These are phyloP conservation scores for Volucella bombylans DNA, from an alignment of 2,888 invertebrate species.

Conservation along the genomic window DNA sequence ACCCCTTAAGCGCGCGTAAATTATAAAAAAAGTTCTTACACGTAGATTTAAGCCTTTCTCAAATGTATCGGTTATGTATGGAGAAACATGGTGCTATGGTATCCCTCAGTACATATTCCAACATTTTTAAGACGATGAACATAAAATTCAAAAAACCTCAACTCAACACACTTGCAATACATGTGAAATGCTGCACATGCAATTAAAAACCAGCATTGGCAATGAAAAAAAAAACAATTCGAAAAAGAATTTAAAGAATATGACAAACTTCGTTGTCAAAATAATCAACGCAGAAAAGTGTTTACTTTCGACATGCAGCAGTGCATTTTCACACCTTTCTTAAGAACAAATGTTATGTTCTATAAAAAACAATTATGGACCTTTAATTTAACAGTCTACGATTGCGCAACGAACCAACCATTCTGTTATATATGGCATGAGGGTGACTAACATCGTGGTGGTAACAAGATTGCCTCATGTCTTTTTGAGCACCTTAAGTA, in stretches of 20 bases:
- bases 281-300: constrained; percentile 13
- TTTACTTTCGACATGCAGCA: too few relatives aligned
- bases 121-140: too few relatives aligned
- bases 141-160: too few relatives aligned
- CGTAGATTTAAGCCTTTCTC: constrained; percentile 33
- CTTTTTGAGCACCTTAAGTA: constrained; percentile 52
- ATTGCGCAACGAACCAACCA: constrained; percentile 53
- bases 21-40: constrained; percentile 43
- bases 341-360: constrained; percentile 57
- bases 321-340: constrained; percentile 64
- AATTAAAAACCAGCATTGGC: too few relatives aligned
- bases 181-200: too few relatives aligned
- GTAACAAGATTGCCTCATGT: constrained; percentile 67
- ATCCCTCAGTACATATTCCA: too few relatives aligned
- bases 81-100: constrained; percentile 21
- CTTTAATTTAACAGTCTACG: constrained; percentile 60
- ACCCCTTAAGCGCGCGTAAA: too few relatives aligned
- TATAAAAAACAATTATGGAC: constrained; percentile 70
- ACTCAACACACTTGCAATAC: too few relatives aligned
- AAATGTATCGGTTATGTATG: constrained; percentile 46
- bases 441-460: constrained; percentile 64
- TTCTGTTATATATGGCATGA: constrained; percentile 72
- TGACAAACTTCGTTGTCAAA: constrained; percentile 23
- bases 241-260: background rate
- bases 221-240: too few relatives aligned